A percentile compares a stretch with the other conserved stretches of the same genome.
Evolutionary conservation across 1,140 invertebrate species (phyloP).

Genomic region (Scaptomyza montana): DNA sequence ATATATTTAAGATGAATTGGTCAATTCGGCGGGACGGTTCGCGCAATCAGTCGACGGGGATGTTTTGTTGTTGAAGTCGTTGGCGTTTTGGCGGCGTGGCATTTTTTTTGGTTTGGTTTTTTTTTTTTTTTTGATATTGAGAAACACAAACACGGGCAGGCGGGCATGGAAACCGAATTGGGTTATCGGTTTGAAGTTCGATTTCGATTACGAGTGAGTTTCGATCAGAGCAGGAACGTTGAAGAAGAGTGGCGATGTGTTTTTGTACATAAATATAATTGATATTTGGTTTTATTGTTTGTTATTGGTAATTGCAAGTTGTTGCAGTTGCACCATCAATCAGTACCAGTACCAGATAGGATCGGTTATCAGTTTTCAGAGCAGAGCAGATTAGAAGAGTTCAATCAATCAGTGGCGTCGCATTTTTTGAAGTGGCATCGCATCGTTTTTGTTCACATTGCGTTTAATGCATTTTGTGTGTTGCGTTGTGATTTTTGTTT

Average conservation of each 20-base stretch:
- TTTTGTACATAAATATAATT: constrained; percentile 45
- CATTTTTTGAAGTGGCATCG: constrained; percentile 59
- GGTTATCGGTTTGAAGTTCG: constrained; percentile 26
- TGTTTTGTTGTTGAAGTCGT: constrained; percentile 64
- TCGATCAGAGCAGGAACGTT: constrained; percentile 74
- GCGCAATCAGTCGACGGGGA: constrained; percentile 79
- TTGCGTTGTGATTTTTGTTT: constrained; percentile 37
- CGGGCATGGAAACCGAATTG: constrained; percentile 59
- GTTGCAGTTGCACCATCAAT: constrained; percentile 73
- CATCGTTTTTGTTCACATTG: constrained; percentile 55
- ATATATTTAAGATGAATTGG: constrained; percentile 39
- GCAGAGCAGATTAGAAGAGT: constrained; percentile 78
- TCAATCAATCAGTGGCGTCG: constrained; percentile 73
- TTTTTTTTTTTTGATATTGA: constrained; percentile 3
- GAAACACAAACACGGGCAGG: constrained; percentile 36
- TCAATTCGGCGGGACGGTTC: constrained; percentile 63
- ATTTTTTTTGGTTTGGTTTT: constrained; percentile 19
- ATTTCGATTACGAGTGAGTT: constrained; percentile 34
- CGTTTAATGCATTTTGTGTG: constrained; percentile 54
- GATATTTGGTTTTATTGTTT: constrained; percentile 25
- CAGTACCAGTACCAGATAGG: constrained; percentile 80
- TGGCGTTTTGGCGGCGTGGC: constrained; percentile 68
- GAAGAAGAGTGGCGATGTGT: constrained; percentile 74
- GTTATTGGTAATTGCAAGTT: constrained; percentile 36
- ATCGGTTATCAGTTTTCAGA: constrained; percentile 76